Percentiles rank a stretch among this genome's conserved stretches.
Conservation (phyloP, 2,888 invertebrate species). For the Drosophila pullipes region DNA sequence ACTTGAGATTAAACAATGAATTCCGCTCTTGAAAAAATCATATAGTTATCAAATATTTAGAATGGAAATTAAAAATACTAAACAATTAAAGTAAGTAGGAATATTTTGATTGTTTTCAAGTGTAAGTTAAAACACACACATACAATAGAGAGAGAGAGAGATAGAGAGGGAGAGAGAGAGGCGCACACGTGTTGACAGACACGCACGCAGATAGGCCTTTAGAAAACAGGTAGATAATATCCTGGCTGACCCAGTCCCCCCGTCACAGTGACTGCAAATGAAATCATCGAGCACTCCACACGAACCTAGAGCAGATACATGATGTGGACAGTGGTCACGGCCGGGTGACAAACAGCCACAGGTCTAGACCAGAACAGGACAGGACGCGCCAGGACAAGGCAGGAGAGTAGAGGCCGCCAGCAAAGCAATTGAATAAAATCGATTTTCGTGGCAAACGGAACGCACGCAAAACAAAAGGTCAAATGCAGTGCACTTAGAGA, state of each 20-base stretch:
- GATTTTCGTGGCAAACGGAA: constrained; percentile 52
- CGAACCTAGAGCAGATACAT: constrained; percentile 9
- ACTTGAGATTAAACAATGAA: neutral
- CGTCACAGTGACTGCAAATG: constrained; percentile 61
- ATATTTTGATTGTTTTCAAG: neutral
- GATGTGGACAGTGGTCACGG: constrained; percentile 65
- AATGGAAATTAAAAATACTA: neutral
- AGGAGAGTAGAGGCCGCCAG: neutral
- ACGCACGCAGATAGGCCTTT: constrained; percentile 46
- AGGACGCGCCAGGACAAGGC: neutral
- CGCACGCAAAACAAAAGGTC: constrained; percentile 57
- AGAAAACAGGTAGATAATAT: constrained; percentile 28
- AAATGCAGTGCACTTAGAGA: constrained; percentile 47
- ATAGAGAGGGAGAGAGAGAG: neutral
- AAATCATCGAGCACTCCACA: constrained; percentile 65
- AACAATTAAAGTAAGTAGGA: neutral
- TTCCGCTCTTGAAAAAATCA: neutral
- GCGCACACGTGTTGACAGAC: constrained; percentile 51
- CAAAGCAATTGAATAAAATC: constrained; percentile 61
- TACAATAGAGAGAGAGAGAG: neutral
- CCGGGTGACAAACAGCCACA: constrained; percentile 65
- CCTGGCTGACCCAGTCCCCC: constrained; percentile 11
- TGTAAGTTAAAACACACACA: constrained; percentile 24
- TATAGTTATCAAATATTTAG: neutral
- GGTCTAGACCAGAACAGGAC: constrained; percentile 27